Percentiles rank a stretch among this genome's conserved stretches.
Evolutionary conservation across 2,888 invertebrate species (phyloP).

Genomic region (Branchinecta sandiegonensis): DNA sequence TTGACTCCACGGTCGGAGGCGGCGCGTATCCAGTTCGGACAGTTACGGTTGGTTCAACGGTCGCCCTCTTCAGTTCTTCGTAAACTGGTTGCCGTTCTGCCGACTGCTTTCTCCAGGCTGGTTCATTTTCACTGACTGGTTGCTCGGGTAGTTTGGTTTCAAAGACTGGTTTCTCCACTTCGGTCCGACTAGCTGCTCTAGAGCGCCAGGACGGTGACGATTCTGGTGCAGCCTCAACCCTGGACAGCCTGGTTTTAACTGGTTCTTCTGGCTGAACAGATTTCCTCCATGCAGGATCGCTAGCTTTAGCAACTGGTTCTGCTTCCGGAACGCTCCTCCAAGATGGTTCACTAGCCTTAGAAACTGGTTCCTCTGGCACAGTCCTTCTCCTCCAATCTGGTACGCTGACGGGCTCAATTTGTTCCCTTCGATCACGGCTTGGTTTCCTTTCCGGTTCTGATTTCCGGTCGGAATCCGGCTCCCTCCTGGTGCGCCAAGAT

Average conservation of each 20-base stretch:
- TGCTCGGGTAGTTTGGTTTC: no score
- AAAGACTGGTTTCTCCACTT: no score
- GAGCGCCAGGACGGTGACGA: no score
- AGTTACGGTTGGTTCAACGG: background rate
- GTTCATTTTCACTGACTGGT: background rate
- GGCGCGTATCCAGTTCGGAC: background rate
- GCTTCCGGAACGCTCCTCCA: background rate
- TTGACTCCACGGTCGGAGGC: background rate
- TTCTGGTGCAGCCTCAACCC: no score
- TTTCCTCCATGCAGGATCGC: background rate
- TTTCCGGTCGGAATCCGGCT: no score
- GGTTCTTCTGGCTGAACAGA: background rate
- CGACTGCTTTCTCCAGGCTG: background rate
- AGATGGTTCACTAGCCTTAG: background rate
- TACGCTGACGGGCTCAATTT: no score
- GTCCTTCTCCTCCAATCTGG: no score
- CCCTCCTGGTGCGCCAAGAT: no score
- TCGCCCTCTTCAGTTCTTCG: background rate
- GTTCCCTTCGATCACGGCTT: no score
- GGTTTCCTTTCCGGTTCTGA: no score
- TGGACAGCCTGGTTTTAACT: no score
- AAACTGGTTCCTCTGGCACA: background rate
- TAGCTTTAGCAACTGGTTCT: background rate
- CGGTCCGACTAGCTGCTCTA: no score
- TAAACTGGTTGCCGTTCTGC: constrained; percentile 4